Evolutionary conservation across 1,140 invertebrate species (phyloP).

Genomic region (Micrasema longulum): DNA sequence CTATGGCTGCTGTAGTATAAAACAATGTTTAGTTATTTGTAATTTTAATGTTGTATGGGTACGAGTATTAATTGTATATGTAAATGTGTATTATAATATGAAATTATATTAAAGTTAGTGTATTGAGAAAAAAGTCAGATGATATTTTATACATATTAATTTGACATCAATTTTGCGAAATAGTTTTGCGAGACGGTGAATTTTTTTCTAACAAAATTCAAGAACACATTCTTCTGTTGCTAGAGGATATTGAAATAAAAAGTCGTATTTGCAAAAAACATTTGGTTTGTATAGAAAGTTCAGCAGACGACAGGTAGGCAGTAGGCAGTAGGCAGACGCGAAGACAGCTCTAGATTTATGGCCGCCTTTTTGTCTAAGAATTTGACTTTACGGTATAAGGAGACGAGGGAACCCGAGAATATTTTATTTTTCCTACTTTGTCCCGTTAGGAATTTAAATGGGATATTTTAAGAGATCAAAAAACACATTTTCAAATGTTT

Average conservation of each 20-base stretch:
- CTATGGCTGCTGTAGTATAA: too few relatives aligned
- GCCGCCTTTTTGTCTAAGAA: slow-evolving; percentile 47
- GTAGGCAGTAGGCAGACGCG: slow-evolving; percentile 18
- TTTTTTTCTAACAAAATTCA: slow-evolving; percentile 17
- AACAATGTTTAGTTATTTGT: too few relatives aligned
- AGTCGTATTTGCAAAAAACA: slow-evolving; percentile 29
- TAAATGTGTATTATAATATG: too few relatives aligned
- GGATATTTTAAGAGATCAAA: slow-evolving; percentile 1
- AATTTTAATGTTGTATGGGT: too few relatives aligned
- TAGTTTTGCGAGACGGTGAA: background rate
- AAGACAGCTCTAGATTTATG: slow-evolving; percentile 41
- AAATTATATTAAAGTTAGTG: too few relatives aligned
- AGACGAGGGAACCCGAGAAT: slow-evolving; percentile 24
- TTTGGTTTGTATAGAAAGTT: slow-evolving; percentile 32
- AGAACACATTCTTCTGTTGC: slow-evolving; percentile 18
- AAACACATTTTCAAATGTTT: too few relatives aligned
- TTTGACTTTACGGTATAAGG: slow-evolving; percentile 38
- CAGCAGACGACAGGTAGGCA: slow-evolving; percentile 35
- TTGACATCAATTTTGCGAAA: too few relatives aligned
- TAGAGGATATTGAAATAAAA: slow-evolving; percentile 35
- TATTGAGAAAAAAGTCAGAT: too few relatives aligned
- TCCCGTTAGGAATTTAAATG: slow-evolving; percentile 37
- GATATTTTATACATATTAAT: too few relatives aligned
- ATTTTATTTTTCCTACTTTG: slow-evolving; percentile 23
- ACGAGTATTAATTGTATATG: too few relatives aligned